Conservation (phyloP, 2,797 vertebrate genomes). For the Dromococcyx pavoninus region DNA sequence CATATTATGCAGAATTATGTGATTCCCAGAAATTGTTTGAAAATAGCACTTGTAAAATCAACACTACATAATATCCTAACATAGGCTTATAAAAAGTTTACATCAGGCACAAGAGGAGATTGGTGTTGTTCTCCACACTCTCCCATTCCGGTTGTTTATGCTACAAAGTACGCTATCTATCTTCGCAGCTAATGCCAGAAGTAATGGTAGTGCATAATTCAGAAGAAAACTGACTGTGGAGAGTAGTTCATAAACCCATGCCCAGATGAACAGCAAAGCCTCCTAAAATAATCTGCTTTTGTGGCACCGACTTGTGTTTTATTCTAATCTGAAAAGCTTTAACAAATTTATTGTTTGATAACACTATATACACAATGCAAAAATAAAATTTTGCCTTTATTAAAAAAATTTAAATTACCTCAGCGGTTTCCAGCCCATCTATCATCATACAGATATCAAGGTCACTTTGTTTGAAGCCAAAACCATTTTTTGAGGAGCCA, state of each 20-base stretch:
- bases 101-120: background rate
- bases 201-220: background rate
- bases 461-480: conserved; percentile 96
- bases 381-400: background rate
- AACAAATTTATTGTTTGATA: background rate
- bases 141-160: background rate
- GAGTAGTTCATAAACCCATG: background rate
- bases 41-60: background rate
- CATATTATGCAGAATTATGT: background rate
- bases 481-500: conserved; percentile 96
- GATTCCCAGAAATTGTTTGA: background rate
- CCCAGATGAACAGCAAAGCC: background rate
- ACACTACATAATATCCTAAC: background rate
- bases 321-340: background rate
- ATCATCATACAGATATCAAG: conserved; percentile 95
- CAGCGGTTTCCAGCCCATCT: conserved; percentile 86
- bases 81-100: background rate
- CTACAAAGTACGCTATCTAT: background rate
- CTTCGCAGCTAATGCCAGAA: background rate
- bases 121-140: background rate
- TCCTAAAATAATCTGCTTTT: background rate
- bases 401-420: conserved; percentile 73
- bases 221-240: background rate
- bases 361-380: background rate
- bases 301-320: background rate